These are phyloP conservation scores for Pterocles gutturalis DNA, from an alignment of 2,113 vertebrate genomes.

Conservation along the genomic window DNA sequence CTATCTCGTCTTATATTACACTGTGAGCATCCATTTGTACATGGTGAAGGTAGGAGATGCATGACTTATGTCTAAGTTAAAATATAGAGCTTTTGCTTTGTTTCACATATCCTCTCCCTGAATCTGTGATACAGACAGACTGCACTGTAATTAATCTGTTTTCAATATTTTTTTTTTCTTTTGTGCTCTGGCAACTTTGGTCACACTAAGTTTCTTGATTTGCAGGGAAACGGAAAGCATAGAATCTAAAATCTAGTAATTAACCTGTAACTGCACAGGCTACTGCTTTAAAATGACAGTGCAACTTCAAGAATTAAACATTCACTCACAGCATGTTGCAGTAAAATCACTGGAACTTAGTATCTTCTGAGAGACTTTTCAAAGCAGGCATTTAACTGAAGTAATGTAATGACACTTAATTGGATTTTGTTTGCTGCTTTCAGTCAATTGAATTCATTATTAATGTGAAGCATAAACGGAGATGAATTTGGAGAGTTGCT, in stretches of 20 bases:
- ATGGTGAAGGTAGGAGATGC: neutral
- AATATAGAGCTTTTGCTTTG: neutral
- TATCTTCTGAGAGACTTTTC: slow-evolving; percentile 33
- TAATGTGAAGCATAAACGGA: slow-evolving; percentile 52
- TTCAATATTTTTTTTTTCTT: neutral
- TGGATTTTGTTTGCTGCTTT: slow-evolving; percentile 35
- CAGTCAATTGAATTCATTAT: slow-evolving; percentile 56
- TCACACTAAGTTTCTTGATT: neutral
- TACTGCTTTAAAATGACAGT: neutral
- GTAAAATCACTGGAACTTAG: slow-evolving; percentile 35
- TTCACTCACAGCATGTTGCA: neutral
- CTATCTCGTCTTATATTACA: neutral
- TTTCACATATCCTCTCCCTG: neutral
- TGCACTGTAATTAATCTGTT: neutral
- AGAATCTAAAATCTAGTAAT: neutral
- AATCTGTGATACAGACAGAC: neutral
- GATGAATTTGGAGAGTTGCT: slow-evolving; percentile 48
- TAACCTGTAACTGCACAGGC: neutral
- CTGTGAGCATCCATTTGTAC: neutral
- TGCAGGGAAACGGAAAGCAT: neutral
- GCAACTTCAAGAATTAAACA: slow-evolving; percentile 31
- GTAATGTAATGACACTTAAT: slow-evolving; percentile 61
- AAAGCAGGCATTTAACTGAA: slow-evolving; percentile 32
- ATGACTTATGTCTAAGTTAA: neutral
- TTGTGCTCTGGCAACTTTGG: neutral